Percentiles rank a stretch among this genome's conserved stretches.
phyloP scores from a whole-genome alignment of 2,113 vertebrate species.

The Trochalopteron elliotii region DNA sequence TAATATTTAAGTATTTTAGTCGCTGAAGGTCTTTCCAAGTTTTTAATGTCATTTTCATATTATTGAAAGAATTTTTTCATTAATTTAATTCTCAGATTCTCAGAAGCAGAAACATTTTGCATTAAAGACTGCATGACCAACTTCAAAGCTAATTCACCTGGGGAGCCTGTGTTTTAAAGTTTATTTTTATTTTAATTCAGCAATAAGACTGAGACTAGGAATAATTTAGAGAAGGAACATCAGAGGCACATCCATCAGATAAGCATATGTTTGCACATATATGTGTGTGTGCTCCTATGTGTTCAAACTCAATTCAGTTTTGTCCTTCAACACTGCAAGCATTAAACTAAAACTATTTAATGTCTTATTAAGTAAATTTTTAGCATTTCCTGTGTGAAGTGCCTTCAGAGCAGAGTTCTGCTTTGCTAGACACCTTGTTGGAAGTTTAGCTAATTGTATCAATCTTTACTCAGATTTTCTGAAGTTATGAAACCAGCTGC shows the following conservation, averaged over 20 bases:
- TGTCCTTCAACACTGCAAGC: neutral
- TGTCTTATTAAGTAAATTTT: neutral
- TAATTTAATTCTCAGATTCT: constrained; percentile 24
- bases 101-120: neutral
- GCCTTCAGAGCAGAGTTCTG: neutral
- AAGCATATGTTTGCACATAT: neutral
- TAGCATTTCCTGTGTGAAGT: neutral
- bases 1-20: constrained; percentile 15
- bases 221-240: neutral
- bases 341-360: neutral
- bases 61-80: constrained; percentile 7
- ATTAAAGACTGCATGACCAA: neutral
- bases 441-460: neutral
- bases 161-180: neutral
- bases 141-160: constrained; percentile 1
- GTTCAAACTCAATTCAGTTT: neutral
- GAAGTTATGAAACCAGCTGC: neutral
- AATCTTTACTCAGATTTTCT: neutral
- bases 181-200: constrained; percentile 17
- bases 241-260: neutral
- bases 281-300: neutral
- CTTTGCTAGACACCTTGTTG: neutral
- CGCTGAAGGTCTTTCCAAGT: constrained; percentile 2
- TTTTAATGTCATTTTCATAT: constrained; percentile 13
- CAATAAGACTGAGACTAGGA: neutral